A percentile compares a stretch with the other conserved stretches of the same genome.
phyloP scores from a whole-genome alignment of 2,113 vertebrate genomes.

The Phodopus roborovskii region DNA sequence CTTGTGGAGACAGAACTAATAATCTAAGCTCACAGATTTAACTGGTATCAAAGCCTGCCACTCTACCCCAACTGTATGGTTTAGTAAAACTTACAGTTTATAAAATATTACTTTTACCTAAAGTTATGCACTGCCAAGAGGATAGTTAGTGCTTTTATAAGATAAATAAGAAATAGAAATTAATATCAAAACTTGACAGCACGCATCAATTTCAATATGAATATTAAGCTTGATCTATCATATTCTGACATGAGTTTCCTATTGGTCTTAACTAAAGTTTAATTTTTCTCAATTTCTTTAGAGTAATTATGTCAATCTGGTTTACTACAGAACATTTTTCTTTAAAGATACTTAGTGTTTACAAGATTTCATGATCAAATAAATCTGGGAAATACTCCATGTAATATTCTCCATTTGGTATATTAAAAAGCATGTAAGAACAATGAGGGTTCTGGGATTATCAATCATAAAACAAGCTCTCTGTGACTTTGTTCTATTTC shows the following conservation, averaged over 20 bases:
- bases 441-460: conserved; percentile 15
- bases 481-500: conserved; percentile 4
- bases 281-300: conserved; percentile 9
- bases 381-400: conserved; percentile 27
- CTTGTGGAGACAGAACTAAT: background rate
- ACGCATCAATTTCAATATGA: background rate
- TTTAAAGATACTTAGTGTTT: background rate
- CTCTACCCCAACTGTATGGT: background rate
- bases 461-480: background rate
- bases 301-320: conserved; percentile 6
- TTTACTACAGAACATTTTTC: conserved; percentile 39
- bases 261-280: conserved; percentile 9
- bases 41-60: background rate
- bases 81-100: background rate
- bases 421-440: conserved; percentile 1
- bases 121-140: background rate
- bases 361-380: conserved; percentile 40
- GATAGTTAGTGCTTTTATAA: background rate
- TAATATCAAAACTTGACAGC: conserved; percentile 39
- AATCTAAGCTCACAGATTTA: background rate
- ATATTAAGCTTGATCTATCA: conserved; percentile 11
- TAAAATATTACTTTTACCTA: background rate
- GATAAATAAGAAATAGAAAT: conserved; percentile 23
- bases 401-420: background rate
- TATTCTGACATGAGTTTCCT: no score